phyloP scores from a whole-genome alignment of 2,113 vertebrate species.

The Pantherophis guttatus region DNA sequence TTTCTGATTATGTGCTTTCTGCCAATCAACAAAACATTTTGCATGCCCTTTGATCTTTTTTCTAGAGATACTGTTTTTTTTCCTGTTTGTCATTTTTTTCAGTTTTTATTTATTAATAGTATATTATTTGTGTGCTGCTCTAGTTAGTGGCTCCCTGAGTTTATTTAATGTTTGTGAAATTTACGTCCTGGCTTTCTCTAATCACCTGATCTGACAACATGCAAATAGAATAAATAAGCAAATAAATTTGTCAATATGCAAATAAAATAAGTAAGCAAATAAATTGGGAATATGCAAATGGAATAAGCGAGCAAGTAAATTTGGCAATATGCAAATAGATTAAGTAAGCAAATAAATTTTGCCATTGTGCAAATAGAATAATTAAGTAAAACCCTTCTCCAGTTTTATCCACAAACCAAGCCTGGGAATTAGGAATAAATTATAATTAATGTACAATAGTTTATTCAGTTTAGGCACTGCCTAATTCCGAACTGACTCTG shows the following conservation, averaged over 20 bases:
- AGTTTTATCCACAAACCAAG: neutral
- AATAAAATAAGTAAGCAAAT: neutral
- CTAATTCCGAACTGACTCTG: neutral
- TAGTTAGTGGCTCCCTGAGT: neutral
- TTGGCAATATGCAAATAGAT: neutral
- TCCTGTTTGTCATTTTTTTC: neutral
- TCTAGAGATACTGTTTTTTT: neutral
- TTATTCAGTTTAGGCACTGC: neutral
- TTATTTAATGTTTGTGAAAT: neutral
- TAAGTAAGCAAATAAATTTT: neutral
- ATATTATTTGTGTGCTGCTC: neutral
- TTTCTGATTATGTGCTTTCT: neutral
- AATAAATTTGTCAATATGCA: neutral
- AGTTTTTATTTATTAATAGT: neutral
- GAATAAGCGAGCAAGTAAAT: neutral
- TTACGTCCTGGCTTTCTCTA: neutral
- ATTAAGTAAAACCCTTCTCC: neutral
- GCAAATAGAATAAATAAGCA: neutral
- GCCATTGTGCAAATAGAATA: neutral
- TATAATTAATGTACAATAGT: neutral
- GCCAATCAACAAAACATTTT: neutral
- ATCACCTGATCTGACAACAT: neutral
- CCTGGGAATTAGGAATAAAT: neutral
- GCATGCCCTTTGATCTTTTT: neutral
- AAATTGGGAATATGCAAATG: neutral